Conservation (phyloP, 2,888 invertebrate species). For the Syrphus vitripennis region DNA sequence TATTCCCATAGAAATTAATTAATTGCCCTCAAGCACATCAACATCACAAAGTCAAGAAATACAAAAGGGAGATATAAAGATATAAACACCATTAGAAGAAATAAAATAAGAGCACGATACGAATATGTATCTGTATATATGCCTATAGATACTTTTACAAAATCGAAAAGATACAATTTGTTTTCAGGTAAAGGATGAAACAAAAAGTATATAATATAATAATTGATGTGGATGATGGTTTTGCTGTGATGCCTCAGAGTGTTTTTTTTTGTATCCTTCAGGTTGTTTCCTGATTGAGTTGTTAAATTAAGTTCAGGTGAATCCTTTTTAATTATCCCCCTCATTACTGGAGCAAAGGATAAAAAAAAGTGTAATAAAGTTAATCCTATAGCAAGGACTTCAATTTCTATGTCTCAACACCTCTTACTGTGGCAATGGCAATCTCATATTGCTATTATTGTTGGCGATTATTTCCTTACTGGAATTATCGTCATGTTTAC, state of each 20-base stretch:
- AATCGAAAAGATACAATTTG: constrained; percentile 1
- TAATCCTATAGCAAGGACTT: constrained; percentile 1
- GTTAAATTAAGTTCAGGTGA: constrained; percentile 9
- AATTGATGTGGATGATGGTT: constrained; percentile 14
- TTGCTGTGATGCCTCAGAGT: constrained; percentile 17
- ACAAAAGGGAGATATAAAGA: neutral
- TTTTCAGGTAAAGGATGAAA: constrained; percentile 6
- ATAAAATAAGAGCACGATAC: neutral
- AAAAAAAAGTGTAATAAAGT: neutral
- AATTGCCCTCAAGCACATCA: constrained; percentile 61
- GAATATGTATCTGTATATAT: neutral
- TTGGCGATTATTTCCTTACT: neutral
- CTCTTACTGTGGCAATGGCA: neutral
- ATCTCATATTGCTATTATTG: neutral
- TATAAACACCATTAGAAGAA: neutral
- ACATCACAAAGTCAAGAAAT: constrained; percentile 38
- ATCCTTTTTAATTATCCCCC: constrained; percentile 64
- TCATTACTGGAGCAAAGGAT: constrained; percentile 7
- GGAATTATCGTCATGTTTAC: constrained; percentile 1
- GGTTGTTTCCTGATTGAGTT: constrained; percentile 36
- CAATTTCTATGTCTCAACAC: neutral
- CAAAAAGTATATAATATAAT: neutral
- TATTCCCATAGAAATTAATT: constrained; percentile 64
- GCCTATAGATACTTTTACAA: neutral
- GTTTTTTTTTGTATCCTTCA: constrained; percentile 18